phyloP scores from a whole-genome alignment of 2,888 invertebrate species.

The Melanophora roralis region DNA sequence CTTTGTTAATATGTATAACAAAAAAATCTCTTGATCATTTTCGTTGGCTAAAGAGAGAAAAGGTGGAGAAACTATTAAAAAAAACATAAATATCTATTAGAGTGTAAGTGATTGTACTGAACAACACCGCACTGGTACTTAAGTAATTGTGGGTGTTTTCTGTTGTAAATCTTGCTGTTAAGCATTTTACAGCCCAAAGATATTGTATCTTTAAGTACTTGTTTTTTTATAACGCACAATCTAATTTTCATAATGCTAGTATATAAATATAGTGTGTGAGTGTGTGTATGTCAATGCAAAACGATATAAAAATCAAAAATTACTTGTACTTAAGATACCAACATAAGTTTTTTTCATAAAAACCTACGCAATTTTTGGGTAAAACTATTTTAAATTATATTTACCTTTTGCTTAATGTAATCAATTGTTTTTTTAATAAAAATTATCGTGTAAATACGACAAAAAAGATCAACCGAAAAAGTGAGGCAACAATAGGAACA shows the following conservation, averaged over 20 bases:
- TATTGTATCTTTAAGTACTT: background rate
- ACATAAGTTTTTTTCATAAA: conserved; percentile 3
- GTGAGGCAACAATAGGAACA: background rate
- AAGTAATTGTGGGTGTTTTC: conserved; percentile 41
- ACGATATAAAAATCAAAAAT: background rate
- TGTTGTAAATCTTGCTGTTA: conserved; percentile 54
- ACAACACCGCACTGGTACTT: background rate
- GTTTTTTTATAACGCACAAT: background rate
- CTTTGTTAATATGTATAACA: background rate
- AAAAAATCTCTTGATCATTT: background rate
- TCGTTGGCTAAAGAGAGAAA: background rate
- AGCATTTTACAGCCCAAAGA: conserved; percentile 40
- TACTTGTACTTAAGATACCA: conserved; percentile 12
- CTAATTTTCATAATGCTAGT: background rate
- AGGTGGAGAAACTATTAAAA: conserved; percentile 3
- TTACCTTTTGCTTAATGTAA: conserved; percentile 17
- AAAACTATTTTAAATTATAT: background rate
- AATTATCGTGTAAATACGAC: conserved; percentile 15
- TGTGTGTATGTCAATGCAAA: too few species aligned
- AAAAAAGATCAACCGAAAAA: conserved; percentile 41
- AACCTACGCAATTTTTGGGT: conserved; percentile 40
- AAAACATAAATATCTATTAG: background rate
- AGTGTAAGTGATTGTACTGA: background rate
- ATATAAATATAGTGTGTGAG: too few species aligned
- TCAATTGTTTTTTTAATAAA: conserved; percentile 25